Conservation (phyloP, 2,888 invertebrate species). For the Calliscelio sp. region DNA sequence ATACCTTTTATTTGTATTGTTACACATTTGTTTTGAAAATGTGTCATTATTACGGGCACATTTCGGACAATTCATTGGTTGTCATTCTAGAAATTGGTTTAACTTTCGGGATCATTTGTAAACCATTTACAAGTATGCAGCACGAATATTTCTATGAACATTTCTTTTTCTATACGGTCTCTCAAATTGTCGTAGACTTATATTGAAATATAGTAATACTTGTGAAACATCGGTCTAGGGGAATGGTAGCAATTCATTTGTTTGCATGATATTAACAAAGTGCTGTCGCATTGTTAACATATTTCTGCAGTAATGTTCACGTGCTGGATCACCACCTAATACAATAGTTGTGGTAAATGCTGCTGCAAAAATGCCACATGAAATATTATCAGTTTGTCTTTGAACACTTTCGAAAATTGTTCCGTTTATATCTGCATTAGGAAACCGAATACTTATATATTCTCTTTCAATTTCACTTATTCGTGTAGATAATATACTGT, state of each 20-base stretch:
- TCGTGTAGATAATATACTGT: not conserved
- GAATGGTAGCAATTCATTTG: not conserved
- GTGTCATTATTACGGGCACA: no score
- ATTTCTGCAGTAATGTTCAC: not conserved
- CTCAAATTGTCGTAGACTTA: no score
- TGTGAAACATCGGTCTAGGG: no score
- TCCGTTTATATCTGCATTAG: not conserved
- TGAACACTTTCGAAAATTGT: not conserved
- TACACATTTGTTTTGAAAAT: no score
- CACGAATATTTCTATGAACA: no score
- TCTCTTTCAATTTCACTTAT: not conserved
- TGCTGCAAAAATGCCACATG: constrained; percentile 8
- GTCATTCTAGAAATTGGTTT: no score
- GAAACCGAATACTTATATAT: not conserved
- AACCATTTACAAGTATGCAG: no score
- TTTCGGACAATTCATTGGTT: no score
- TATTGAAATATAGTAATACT: no score
- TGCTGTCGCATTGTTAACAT: not conserved
- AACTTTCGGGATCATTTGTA: no score
- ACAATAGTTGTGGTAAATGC: constrained; percentile 2
- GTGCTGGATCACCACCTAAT: not conserved
- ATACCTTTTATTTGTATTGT: no score
- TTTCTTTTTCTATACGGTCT: no score
- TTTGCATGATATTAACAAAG: not conserved
- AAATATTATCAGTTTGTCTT: not conserved